phyloP scores from a whole-genome alignment of 2,113 vertebrate species.

The Ifrita kowaldi region DNA sequence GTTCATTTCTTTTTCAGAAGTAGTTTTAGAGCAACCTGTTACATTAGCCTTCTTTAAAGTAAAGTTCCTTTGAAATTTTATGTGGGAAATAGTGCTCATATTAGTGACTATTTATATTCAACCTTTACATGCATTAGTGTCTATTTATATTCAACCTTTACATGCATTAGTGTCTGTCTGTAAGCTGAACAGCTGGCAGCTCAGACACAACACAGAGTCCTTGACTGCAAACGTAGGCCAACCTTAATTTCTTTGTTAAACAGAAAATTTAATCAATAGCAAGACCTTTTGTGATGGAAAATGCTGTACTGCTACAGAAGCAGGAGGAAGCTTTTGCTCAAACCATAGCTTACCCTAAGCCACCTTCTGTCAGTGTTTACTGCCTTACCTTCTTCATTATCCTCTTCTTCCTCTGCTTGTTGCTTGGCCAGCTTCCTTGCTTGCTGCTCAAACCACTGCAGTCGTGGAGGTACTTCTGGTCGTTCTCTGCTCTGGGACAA shows the following conservation, averaged over 20 bases:
- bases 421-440: constrained; percentile 77
- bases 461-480: constrained; percentile 80
- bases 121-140: not conserved
- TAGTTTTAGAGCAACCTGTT: not conserved
- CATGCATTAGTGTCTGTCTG: not conserved
- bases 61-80: not conserved
- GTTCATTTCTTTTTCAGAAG: not conserved
- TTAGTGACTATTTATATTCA: not conserved
- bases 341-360: not conserved
- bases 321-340: not conserved
- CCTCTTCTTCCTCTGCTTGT: constrained; percentile 62
- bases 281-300: not conserved
- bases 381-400: constrained; percentile 73
- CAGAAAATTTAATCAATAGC: not conserved
- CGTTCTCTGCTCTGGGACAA: constrained; percentile 28
- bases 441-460: constrained; percentile 91
- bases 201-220: not conserved
- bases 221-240: not conserved
- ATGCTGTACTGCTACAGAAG: not conserved
- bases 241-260: not conserved
- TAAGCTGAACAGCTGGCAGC: not conserved
- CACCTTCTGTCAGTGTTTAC: not conserved
- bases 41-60: not conserved
- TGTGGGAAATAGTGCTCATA: not conserved
- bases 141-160: not conserved